Base-by-base conservation (phyloP, 2,113 vertebrate genomes). In the Dermatemys mawii region DNA sequence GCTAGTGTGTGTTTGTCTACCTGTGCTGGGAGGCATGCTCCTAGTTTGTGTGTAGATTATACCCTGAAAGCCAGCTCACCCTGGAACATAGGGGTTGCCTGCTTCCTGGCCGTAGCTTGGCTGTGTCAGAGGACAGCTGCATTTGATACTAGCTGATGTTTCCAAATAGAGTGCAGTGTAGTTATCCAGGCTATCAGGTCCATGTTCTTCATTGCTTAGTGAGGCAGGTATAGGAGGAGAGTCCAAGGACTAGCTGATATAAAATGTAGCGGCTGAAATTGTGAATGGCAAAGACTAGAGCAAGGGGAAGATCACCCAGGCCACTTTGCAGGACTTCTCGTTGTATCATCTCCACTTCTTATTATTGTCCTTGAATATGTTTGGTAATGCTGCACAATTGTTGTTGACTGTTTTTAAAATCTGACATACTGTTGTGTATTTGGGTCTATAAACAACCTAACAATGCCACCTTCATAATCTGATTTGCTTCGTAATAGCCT, bases 221-320 rank as follows among this genome's bases (percentile, higher is more conserved):
- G 14, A 10, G 1, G 53, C 92, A 78, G 90, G 32, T 44, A 3
- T 57, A 90, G 91, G 96, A 96, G 96, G 96, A 95, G 97, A 93
- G 90, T 96, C 92, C 93, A 75, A 54, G 92, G 17, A 85, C 24
- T 3, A 2, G 2, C 1, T 2, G 38, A 44, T 0, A 0, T 87
- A 27, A 6, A 38, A 89, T 55, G 48, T 75, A 75, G 38, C 21
- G 26, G 38, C 11, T 44, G 70, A 75, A 24, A 41, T 75, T 27
- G 35, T n/a, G 63, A 67, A 10, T 38, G 35, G 60, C 13, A 16
- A 60, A 21, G n/a, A 70, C n/a, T 38, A n/a, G 35, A 38, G 63
- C 63, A 70, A 38, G 35, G 55, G 27, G 27, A 57, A 70, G 19
- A 70, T n/a, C 63, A 38, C n/a, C 8, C n/a, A n/a, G 35, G 63